Conservation (phyloP, 1,140 invertebrate species). For the Drosophila prosaltans region DNA sequence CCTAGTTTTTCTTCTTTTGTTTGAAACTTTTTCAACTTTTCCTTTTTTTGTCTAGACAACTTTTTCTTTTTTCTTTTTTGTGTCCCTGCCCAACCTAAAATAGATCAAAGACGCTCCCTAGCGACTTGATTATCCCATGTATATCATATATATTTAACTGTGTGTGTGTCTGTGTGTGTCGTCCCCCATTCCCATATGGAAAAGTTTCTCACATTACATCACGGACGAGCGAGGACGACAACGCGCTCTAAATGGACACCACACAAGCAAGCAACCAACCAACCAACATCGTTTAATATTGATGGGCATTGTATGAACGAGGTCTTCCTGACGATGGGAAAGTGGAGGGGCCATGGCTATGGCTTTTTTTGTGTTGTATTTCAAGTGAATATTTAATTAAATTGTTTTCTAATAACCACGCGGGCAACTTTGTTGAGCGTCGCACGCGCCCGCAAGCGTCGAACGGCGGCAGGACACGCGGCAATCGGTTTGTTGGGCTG, state of each 20-base stretch:
- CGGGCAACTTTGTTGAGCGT: slow-evolving; percentile 65
- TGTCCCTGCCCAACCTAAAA: slow-evolving; percentile 25
- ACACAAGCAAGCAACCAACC: slow-evolving; percentile 9
- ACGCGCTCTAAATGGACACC: slow-evolving; percentile 34
- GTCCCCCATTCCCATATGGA: slow-evolving; percentile 27
- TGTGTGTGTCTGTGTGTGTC: slow-evolving; percentile 9
- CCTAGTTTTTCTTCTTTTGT: neutral
- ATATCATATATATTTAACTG: neutral
- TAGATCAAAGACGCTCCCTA: slow-evolving; percentile 65
- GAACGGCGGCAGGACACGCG: slow-evolving; percentile 63
- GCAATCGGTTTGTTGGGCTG: slow-evolving; percentile 44
- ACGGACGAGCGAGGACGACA: slow-evolving; percentile 49
- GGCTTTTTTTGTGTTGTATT: slow-evolving; percentile 51
- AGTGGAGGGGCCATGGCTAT: slow-evolving; percentile 35
- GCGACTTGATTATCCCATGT: slow-evolving; percentile 2
- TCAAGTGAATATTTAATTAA: slow-evolving; percentile 83
- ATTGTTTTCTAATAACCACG: slow-evolving; percentile 82
- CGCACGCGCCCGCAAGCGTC: slow-evolving; percentile 66
- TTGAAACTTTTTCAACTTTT: neutral
- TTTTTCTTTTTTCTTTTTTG: neutral
- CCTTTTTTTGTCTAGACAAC: slow-evolving; percentile 10
- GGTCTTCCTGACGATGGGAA: slow-evolving; percentile 65
- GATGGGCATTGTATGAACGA: slow-evolving; percentile 72
- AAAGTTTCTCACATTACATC: slow-evolving; percentile 80
- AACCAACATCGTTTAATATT: slow-evolving; percentile 77